A percentile compares a stretch with the other conserved stretches of the same genome.
These are phyloP conservation scores for Spermophilus dauricus DNA, from an alignment of 2,113 vertebrate species.

Conservation along the genomic window DNA sequence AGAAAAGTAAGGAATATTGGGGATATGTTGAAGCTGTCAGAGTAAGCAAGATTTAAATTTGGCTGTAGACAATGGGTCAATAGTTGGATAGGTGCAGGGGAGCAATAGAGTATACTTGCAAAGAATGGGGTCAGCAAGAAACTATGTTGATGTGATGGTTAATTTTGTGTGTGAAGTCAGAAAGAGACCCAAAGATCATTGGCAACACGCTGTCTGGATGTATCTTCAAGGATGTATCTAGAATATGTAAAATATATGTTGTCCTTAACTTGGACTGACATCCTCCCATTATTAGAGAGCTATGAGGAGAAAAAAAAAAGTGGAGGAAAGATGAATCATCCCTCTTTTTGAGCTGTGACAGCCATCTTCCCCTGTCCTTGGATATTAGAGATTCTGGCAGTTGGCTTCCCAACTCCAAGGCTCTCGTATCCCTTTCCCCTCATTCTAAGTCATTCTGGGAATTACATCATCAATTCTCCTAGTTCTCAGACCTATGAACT, in stretches of 20 bases:
- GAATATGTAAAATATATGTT: background rate
- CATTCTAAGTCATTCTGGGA: background rate
- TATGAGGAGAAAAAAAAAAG: background rate
- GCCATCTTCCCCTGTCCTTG: background rate
- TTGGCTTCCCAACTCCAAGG: background rate
- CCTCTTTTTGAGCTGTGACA: background rate
- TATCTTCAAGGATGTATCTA: background rate
- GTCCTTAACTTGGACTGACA: background rate
- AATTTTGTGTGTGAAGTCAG: background rate
- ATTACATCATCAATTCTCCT: background rate
- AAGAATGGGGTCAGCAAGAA: background rate
- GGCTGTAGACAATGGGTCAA: background rate
- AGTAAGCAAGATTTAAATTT: background rate
- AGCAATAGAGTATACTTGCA: background rate
- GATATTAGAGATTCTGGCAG: background rate
- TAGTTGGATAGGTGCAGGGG: background rate
- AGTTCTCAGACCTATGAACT: background rate
- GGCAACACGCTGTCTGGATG: background rate
- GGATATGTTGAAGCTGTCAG: background rate
- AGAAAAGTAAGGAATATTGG: background rate
- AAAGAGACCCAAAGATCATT: background rate
- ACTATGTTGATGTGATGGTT: background rate
- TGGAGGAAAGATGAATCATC: background rate
- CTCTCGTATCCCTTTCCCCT: rapidly evolving
- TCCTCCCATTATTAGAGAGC: background rate